Evolutionary conservation across 2,113 vertebrate species (phyloP).

Genomic region (Tympanuchus pallidicinctus): DNA sequence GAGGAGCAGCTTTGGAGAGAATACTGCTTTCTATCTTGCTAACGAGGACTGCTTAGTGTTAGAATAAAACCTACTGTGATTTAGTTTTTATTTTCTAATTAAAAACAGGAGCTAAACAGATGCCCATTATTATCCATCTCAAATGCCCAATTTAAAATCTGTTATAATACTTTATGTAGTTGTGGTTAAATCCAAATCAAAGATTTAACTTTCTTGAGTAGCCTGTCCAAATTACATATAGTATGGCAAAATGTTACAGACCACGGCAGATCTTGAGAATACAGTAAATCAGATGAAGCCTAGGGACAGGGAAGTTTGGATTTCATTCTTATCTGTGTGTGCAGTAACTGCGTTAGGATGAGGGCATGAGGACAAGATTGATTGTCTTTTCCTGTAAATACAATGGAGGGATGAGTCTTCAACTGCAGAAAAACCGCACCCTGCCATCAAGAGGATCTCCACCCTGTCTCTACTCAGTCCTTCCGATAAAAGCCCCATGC

Average conservation of each 20-base stretch:
- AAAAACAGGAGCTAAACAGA: background rate
- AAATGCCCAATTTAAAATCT: background rate
- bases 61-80: background rate
- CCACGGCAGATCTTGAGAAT: background rate
- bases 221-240: background rate
- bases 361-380: constrained; percentile 34
- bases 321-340: constrained; percentile 56
- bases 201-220: background rate
- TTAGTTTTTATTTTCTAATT: background rate
- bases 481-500: background rate
- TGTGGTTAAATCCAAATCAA: background rate
- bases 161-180: background rate
- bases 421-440: constrained; percentile 30
- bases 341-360: constrained; percentile 18
- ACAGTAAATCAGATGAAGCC: background rate
- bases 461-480: constrained; percentile 13
- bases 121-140: background rate
- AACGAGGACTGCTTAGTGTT: background rate
- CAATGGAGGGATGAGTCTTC: constrained; percentile 60
- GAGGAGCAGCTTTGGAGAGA: background rate
- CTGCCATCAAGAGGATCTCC: constrained; percentile 31
- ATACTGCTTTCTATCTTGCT: background rate
- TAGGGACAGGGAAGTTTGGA: background rate
- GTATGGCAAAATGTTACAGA: background rate
- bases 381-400: constrained; percentile 70